Percentiles rank a stretch among this genome's conserved stretches.
Conservation (phyloP, 2,888 invertebrate species). For the Plebejus argus region DNA sequence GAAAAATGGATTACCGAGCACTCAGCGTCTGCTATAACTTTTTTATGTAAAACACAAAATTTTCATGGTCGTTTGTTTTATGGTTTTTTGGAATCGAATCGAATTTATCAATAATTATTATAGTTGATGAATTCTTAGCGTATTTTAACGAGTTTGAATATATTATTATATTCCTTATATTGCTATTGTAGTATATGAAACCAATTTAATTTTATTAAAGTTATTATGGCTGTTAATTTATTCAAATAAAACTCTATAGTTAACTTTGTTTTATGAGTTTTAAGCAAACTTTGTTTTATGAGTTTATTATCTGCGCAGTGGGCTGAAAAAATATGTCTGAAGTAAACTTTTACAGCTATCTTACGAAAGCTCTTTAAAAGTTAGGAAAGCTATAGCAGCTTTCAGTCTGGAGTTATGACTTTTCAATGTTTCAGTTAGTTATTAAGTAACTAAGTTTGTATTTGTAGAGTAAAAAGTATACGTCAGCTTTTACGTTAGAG, state of each 20-base stretch:
- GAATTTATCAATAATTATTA: no score
- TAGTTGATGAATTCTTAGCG: no score
- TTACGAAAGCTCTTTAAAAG: background rate
- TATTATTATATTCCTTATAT: no score
- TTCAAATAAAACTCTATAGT: background rate
- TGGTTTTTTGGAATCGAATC: background rate
- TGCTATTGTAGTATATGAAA: no score
- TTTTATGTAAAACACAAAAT: background rate
- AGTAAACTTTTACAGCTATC: conserved; percentile 1
- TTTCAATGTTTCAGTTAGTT: background rate
- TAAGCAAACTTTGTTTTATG: background rate
- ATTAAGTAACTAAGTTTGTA: background rate
- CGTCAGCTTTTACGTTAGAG: background rate
- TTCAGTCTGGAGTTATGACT: background rate
- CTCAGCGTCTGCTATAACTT: background rate
- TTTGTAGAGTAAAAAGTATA: background rate
- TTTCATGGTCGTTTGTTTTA: background rate
- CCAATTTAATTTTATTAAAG: no score
- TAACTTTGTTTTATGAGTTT: background rate
- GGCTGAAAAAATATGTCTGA: background rate
- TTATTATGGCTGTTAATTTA: background rate
- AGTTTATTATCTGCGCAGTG: background rate
- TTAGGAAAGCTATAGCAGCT: background rate
- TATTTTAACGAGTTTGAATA: no score
- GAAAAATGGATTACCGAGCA: conserved; percentile 1